These are phyloP conservation scores for Plutella xylostella DNA, from an alignment of 2,888 invertebrate genomes.

Conservation along the genomic window DNA sequence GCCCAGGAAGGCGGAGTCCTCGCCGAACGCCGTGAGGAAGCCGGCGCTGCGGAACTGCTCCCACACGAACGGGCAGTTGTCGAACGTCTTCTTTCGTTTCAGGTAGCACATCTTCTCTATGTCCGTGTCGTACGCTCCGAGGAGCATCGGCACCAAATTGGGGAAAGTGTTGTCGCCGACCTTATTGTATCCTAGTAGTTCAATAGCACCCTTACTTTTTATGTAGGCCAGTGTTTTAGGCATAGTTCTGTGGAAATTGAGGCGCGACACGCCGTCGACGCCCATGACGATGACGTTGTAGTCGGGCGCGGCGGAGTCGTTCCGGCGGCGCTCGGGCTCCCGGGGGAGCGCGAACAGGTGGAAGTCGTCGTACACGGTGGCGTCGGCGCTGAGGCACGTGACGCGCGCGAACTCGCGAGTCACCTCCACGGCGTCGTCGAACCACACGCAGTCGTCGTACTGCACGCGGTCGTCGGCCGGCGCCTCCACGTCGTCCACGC, in stretches of 20 bases:
- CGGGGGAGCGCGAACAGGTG: conserved; percentile 62
- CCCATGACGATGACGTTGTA: conserved; percentile 85
- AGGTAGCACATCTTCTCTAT: conserved; percentile 75
- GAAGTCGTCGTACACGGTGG: conserved; percentile 74
- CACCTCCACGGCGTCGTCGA: conserved; percentile 50
- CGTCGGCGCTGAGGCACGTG: conserved; percentile 63
- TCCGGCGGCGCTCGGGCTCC: conserved; percentile 23
- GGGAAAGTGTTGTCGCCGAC: conserved; percentile 96
- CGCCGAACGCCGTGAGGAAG: conserved; percentile 83
- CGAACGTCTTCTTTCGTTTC: conserved; percentile 71
- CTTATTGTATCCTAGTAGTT: conserved; percentile 91
- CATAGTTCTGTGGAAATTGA: conserved; percentile 89
- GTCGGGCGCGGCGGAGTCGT: conserved; percentile 28
- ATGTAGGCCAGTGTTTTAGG: conserved; percentile 75
- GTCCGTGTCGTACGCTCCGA: conserved; percentile 77
- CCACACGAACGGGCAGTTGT: conserved; percentile 88
- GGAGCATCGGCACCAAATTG: conserved; percentile 84
- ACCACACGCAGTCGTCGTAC: conserved; percentile 60
- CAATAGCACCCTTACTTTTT: conserved; percentile 74
- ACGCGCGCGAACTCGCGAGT: conserved; percentile 77
- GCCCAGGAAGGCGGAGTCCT: conserved; percentile 84
- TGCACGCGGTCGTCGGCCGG: conserved; percentile 56
- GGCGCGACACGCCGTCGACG: conserved; percentile 86
- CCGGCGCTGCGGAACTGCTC: conserved; percentile 78
- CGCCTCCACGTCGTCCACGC: conserved; percentile 54